Conservation (phyloP, 2,113 vertebrate genomes). For the Trichechus manatus region DNA sequence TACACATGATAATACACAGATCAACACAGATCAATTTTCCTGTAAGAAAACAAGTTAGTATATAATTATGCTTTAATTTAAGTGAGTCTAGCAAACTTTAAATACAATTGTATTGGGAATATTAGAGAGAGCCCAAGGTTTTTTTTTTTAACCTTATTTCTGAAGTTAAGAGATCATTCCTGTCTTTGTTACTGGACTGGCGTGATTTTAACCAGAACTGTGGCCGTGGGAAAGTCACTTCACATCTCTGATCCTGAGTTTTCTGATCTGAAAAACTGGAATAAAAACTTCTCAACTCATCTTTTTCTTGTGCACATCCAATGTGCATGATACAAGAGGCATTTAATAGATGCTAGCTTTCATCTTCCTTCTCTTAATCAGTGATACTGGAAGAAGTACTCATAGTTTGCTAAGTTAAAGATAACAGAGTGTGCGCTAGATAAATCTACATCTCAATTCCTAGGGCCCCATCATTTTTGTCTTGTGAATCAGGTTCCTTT, state of each 20-base stretch:
- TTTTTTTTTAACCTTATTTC: background rate
- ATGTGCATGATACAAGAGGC: accelerated
- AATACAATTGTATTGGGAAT: too few relatives aligned
- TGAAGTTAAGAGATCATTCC: background rate
- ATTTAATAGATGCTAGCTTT: background rate
- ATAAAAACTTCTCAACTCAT: accelerated
- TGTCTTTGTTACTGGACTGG: too few relatives aligned
- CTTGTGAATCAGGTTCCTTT: too few relatives aligned
- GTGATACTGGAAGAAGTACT: too few relatives aligned
- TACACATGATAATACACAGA: background rate
- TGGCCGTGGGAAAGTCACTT: background rate
- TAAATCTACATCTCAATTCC: background rate
- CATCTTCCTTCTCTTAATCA: background rate
- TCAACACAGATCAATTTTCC: background rate
- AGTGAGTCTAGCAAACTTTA: background rate
- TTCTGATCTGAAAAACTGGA: background rate
- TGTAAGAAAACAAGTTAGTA: background rate
- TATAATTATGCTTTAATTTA: background rate
- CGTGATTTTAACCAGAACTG: background rate
- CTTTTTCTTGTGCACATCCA: background rate
- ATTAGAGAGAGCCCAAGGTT: background rate
- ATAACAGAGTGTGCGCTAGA: accelerated
- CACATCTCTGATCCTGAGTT: too few relatives aligned
- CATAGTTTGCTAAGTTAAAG: accelerated
- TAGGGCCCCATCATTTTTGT: too few relatives aligned